Evolutionary conservation across 1,140 invertebrate genomes (phyloP), one percentile per base, ranked within the genome.

Genomic region (Halictus rubicundus): DNA sequence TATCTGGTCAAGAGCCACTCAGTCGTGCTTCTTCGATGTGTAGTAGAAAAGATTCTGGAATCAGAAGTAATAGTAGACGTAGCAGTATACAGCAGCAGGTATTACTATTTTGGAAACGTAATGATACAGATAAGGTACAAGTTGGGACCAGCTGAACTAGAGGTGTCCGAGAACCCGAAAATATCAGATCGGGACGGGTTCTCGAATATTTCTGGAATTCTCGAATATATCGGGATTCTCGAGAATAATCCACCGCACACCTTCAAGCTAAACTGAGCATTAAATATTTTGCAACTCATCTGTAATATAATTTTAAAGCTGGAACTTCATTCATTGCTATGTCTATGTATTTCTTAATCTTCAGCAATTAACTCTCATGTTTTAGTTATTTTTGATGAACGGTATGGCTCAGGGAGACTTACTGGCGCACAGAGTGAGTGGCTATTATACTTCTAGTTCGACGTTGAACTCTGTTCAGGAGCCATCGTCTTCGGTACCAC

Each of bases 71-170:
- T 63, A 97, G 96, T 83, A 93, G 96, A 1, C 93, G 96, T 75
- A 97, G 96, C 82, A 97, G 96, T 88, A 97, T 97, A 88, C 96
- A 97, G 86, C 96, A 96, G 83, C 96, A 97, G 94, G 96, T 97
- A 90, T 90, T 27, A 46, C 57, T 60, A 3, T 57, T 5, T 57
- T 57, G 21, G 23, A 78, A 68, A 61, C 8, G 14, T 61, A 73
- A 39, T 37, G 0, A 54, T 32, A 68, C 16, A 54, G 5, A 37
- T 16, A 9, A 37, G 42, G 39, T 27, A 19, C 14, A 49, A 42
- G 10, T 42, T 42, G 10, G 10, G 7, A 9, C 10, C 39, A 7
- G 39, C 10, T 42, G n/a, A n/a, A n/a, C n/a, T n/a, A n/a, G n/a
- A n/a, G n/a, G n/a, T n/a, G n/a, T n/a, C n/a, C n/a, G n/a, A n/a